Evolutionary conservation across 2,888 invertebrate genomes (phyloP).

Genomic region (Nasonovia ribisnigri): DNA sequence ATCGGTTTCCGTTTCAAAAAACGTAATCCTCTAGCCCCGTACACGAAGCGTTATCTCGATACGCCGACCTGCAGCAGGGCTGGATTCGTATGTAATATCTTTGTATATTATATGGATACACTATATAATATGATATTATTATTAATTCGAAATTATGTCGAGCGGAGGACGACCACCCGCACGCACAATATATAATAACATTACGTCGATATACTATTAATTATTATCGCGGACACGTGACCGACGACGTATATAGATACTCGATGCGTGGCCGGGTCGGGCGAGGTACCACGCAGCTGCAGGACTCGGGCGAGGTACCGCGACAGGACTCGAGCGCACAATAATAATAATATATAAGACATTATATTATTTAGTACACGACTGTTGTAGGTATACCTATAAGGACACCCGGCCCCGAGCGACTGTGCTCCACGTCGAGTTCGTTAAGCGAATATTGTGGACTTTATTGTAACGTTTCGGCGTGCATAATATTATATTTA

Average conservation of each 20-base stretch:
- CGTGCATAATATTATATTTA: background rate
- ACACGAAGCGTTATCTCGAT: background rate
- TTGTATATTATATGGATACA: background rate
- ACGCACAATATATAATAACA: background rate
- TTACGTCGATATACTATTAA: constrained; percentile 7
- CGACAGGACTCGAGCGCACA: background rate
- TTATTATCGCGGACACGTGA: constrained; percentile 27
- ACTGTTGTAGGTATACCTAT: background rate
- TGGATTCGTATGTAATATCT: background rate
- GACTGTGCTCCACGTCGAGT: background rate
- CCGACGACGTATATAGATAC: background rate
- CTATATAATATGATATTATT: background rate
- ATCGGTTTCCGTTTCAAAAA: constrained; percentile 39
- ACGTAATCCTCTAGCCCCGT: background rate
- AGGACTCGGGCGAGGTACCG: background rate
- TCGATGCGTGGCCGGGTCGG: background rate
- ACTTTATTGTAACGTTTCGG: background rate
- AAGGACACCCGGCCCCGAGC: background rate
- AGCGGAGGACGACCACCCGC: constrained; percentile 41
- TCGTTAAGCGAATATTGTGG: background rate
- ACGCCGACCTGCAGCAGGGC: background rate
- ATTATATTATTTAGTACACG: background rate
- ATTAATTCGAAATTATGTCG: background rate
- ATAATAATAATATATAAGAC: background rate
- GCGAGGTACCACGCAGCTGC: background rate